Conservation (phyloP, 2,113 vertebrate species). For the Suncus etruscus region DNA sequence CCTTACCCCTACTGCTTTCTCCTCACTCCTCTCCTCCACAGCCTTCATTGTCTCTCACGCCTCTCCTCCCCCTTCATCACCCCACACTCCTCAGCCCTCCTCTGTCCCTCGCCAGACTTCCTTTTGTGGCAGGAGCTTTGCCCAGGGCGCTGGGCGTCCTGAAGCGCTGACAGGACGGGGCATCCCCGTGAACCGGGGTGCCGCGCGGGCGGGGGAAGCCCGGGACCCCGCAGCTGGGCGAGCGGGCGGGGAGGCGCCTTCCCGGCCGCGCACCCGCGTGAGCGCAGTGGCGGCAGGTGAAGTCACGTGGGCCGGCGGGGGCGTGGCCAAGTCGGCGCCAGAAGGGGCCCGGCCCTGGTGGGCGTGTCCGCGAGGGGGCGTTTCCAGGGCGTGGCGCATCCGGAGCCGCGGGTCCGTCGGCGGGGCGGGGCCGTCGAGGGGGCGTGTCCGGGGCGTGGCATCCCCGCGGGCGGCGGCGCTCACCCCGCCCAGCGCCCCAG, state of each 20-base stretch:
- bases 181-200: too few relatives aligned
- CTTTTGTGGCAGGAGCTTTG: too few relatives aligned
- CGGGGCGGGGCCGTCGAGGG: neutral
- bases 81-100: too few relatives aligned
- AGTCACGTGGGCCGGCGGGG: conserved; percentile 64
- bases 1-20: neutral
- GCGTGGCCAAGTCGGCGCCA: too few relatives aligned
- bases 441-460: neutral
- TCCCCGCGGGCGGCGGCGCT: neutral
- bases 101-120: too few relatives aligned
- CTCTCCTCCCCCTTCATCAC: too few relatives aligned
- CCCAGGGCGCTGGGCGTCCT: neutral
- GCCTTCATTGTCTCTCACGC: too few relatives aligned
- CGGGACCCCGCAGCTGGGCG: too few relatives aligned
- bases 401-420: conserved; percentile 39
- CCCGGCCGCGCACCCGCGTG: neutral
- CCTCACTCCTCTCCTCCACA: neutral
- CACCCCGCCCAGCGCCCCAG: conserved; percentile 67
- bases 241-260: neutral
- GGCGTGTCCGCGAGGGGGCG: neutral
- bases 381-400: neutral
- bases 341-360: neutral
- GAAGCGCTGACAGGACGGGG: too few relatives aligned
- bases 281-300: conserved; percentile 60
- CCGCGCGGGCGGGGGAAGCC: too few relatives aligned